These are phyloP conservation scores for Pristionchus maxplancki DNA, from an alignment of 2,888 invertebrate genomes.

Conservation along the genomic window DNA sequence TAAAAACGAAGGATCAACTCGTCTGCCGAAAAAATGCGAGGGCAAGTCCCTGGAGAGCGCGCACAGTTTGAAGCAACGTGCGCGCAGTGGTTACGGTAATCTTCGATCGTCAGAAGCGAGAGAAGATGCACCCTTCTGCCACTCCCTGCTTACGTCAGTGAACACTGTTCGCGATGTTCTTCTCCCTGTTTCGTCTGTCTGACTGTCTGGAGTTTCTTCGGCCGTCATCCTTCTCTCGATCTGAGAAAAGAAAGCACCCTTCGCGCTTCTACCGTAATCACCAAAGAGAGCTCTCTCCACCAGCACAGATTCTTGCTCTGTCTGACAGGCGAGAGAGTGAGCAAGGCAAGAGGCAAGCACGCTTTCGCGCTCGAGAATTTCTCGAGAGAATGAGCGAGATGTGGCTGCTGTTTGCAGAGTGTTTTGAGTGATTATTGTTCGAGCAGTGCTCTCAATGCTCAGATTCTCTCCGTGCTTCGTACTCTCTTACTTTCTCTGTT, in stretches of 20 bases:
- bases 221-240: background rate
- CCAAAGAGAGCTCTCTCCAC: too few species aligned
- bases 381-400: background rate
- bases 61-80: background rate
- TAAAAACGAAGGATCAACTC: too few species aligned
- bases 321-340: background rate
- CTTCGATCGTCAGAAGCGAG: constrained; percentile 4
- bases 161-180: constrained; percentile 13
- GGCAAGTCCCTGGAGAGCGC: too few species aligned
- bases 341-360: background rate
- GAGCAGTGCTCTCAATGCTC: background rate
- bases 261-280: constrained; percentile 10
- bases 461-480: background rate
- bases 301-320: too few species aligned
- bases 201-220: background rate
- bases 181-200: background rate
- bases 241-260: background rate
- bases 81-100: constrained; percentile 7
- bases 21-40: too few species aligned
- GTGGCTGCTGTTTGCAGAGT: constrained; percentile 26
- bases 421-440: constrained; percentile 44
- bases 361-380: background rate
- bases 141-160: constrained; percentile 6
- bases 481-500: background rate
- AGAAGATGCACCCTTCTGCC: background rate